These are phyloP conservation scores for Plebejus anna DNA, from an alignment of 2,888 invertebrate species.

Conservation along the genomic window DNA sequence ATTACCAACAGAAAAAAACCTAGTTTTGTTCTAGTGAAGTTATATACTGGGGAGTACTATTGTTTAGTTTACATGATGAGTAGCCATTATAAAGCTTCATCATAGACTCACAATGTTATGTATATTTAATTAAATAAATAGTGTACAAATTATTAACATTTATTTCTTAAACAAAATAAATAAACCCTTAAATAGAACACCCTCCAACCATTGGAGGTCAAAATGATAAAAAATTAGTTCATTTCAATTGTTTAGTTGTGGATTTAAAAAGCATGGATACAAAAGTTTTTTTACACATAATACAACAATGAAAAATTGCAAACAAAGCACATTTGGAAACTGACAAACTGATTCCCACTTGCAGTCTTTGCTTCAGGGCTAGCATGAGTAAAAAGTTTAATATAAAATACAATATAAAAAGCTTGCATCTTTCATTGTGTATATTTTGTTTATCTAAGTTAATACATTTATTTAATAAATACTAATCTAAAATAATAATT, in stretches of 20 bases:
- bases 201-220: background rate
- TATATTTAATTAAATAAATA: slow-evolving; percentile 3
- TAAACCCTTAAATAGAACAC: background rate
- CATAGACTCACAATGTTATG: background rate
- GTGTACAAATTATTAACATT: slow-evolving; percentile 20
- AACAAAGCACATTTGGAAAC: background rate
- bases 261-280: background rate
- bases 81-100: background rate
- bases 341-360: background rate
- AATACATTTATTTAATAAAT: slow-evolving; percentile 8
- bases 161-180: slow-evolving; percentile 17
- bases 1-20: background rate
- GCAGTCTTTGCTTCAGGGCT: background rate
- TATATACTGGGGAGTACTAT: background rate
- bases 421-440: background rate
- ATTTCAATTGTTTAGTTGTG: background rate
- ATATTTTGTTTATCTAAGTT: slow-evolving; percentile 14
- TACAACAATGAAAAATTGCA: background rate
- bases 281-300: background rate
- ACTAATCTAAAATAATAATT: background rate
- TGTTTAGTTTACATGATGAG: background rate
- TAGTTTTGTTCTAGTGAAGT: background rate
- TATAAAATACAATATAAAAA: slow-evolving; percentile 5
- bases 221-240: background rate
- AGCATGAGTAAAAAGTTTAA: background rate